phyloP scores from a whole-genome alignment of 2,888 invertebrate genomes.

The Nipponacmea schrenckii region DNA sequence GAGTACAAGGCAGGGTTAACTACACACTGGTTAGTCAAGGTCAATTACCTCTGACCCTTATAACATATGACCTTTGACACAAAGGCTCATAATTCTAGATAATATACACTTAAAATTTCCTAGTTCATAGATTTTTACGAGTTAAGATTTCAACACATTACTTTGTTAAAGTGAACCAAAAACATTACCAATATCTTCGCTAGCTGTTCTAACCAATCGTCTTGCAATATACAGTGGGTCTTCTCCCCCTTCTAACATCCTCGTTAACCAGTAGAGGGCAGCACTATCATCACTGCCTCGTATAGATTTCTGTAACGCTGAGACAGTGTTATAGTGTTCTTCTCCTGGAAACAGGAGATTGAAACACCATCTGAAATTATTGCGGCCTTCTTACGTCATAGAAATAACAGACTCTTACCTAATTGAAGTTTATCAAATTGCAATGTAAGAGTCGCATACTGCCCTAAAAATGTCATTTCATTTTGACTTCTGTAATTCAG shows the following conservation, averaged over 20 bases:
- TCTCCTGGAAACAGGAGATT: conserved; percentile 71
- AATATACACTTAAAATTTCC: not conserved
- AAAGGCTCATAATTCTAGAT: not conserved
- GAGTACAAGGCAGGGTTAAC: not conserved
- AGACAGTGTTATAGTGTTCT: conserved; percentile 85
- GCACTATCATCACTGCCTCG: conserved; percentile 84
- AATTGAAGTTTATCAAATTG: no score
- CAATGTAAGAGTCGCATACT: no score
- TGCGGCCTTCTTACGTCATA: no score
- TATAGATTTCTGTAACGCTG: conserved; percentile 85
- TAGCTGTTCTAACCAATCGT: conserved; percentile 79
- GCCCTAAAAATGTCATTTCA: no score
- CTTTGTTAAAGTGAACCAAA: not conserved
- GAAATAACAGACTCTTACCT: no score
- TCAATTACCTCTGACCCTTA: not conserved
- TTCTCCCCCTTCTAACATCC: conserved; percentile 83
- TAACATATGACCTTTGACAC: not conserved
- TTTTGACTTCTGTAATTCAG: no score
- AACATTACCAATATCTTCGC: conserved; percentile 80
- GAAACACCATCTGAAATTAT: no score
- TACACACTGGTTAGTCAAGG: not conserved
- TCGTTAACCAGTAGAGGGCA: conserved; percentile 83
- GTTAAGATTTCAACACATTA: no score
- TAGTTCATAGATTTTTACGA: no score
- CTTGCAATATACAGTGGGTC: conserved; percentile 83